Evolutionary conservation across 2,113 vertebrate genomes (phyloP), one percentile per base, ranked within the genome.

Genomic region (Oenanthe oenanthe): DNA sequence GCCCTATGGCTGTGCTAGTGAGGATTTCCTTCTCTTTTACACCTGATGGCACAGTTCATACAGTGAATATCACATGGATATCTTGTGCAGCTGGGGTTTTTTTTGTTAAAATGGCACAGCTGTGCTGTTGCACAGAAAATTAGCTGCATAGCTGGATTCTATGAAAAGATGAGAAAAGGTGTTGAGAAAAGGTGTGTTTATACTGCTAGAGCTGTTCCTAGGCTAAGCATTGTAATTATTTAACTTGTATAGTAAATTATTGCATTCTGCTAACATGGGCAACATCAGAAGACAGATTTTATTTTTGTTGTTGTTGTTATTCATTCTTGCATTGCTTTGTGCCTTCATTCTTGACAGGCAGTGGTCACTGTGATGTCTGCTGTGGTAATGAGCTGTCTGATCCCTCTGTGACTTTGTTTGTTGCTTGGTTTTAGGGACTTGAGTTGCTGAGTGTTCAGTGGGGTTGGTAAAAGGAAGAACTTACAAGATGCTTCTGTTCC

Each of bases 1-100:
- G n/a, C 26, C 45, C 77, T 5, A 6, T 70, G 57, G 34, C 57
- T 75, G 21, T 53, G 34, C 36, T 40, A 12, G 20, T 51, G 73
- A 56, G 73, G 57, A 45, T 62, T 7, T 48, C 12, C 43, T 45
- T 45, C 29, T 63, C 15, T 60, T 20, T 65, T 87, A 80, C 26
- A 63, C 22, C 47, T 76, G 26, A 47, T 60, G 20, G 36, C 24
- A 17, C 5, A 21, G 53, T 42, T 93, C 1, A 2, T 56, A 50
- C 28, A n/a, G 36, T 34, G 22, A 45, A 0, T 71, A 36, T 53
- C 50, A 22, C 0, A 1, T 13, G 51, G 29, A 45, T 19, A 17
- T n/a, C 67, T 86, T 56, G 19, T 68, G 22, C 16, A n/a, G 34
- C 36, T 85, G 40, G 40, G 1, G 34, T 36, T 14, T 48, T 34